These are phyloP conservation scores for Cyprinus carpio DNA, from an alignment of 2,113 vertebrate species.

Conservation along the genomic window DNA sequence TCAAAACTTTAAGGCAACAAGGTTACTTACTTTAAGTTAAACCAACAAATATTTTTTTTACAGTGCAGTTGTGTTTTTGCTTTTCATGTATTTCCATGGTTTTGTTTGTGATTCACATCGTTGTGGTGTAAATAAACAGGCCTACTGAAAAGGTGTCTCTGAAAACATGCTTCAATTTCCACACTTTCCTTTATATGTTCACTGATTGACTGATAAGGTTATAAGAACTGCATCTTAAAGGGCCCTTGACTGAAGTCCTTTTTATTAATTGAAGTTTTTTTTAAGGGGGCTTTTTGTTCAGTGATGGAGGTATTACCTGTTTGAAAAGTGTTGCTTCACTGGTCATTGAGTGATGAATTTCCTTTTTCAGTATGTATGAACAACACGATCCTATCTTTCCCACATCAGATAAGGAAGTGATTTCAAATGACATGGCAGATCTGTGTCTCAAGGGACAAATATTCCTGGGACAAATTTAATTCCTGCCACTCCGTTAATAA, in stretches of 20 bases:
- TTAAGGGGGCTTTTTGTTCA: conserved; percentile 28
- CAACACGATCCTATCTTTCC: neutral
- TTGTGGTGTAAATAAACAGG: neutral
- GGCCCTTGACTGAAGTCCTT: conserved; percentile 28
- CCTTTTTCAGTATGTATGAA: conserved; percentile 6
- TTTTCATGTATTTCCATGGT: neutral
- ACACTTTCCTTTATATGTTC: neutral
- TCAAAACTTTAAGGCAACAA: too few species aligned
- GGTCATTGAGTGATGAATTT: conserved; percentile 27
- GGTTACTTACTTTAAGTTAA: too few species aligned
- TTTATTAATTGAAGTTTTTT: conserved; percentile 35
- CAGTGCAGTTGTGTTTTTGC: neutral
- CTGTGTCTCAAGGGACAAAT: conserved; percentile 10
- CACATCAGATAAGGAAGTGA: neutral
- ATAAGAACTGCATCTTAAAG: conserved; percentile 7
- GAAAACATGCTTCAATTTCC: conserved; percentile 25
- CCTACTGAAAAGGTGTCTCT: neutral
- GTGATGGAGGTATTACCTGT: conserved; percentile 32
- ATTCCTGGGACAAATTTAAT: conserved; percentile 7
- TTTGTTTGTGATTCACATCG: neutral
- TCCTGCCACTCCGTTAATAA: conserved; percentile 31
- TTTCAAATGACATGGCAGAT: conserved; percentile 7
- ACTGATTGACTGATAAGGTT: conserved; percentile 38
- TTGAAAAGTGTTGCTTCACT: conserved; percentile 32
- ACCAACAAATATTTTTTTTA: too few species aligned